Base-by-base conservation (phyloP, 2,888 invertebrate species). In the Catonia carolina region DNA sequence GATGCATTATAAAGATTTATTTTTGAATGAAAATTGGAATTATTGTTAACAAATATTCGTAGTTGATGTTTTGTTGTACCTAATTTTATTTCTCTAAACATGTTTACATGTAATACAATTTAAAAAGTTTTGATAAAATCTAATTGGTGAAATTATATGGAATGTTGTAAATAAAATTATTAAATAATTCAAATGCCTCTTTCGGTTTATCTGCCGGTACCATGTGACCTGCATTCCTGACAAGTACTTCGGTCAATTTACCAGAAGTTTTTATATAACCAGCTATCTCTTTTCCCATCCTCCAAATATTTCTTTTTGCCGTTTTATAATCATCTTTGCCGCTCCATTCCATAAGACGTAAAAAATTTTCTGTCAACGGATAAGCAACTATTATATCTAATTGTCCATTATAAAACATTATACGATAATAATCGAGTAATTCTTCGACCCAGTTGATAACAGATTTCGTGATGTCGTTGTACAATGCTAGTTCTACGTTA, bases 361-460 rank as follows among this genome's bases (percentile, higher is more conserved):
- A 73, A 70, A 88, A 92, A 69, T 86, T 86, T 17, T 86, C 78
- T 0, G 93, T 93, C 50, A 90, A 69, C 0, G 92, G 90, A 72
- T 91, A 90, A 0, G 92, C 90, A 0, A 93, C 89, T 61, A 94
- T 91, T 12, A 95, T 86, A 70, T 96, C 95, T 62, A 95, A 70
- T 69, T 95, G 94, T 0, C 95, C 95, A 69, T 85, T 93, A 71
- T 94, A 95, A 59, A 93, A 78, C 42, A 94, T 78, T 14, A 91
- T 81, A 69, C 78, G 76, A 67, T 86, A 87, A 64, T 82, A 72
- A 35, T 82, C 75, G 1, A 89, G 69, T 0, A 91, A 72, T 64
- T 84, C 83, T 0, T 81, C 76, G 55, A 90, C 74, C 80, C 84
- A 83, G 0, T 80, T 79, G 5, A 87, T 85, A 6, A 90, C 84